These are phyloP conservation scores for Regulus satrapa DNA, from an alignment of 2,113 vertebrate species.

Conservation along the genomic window DNA sequence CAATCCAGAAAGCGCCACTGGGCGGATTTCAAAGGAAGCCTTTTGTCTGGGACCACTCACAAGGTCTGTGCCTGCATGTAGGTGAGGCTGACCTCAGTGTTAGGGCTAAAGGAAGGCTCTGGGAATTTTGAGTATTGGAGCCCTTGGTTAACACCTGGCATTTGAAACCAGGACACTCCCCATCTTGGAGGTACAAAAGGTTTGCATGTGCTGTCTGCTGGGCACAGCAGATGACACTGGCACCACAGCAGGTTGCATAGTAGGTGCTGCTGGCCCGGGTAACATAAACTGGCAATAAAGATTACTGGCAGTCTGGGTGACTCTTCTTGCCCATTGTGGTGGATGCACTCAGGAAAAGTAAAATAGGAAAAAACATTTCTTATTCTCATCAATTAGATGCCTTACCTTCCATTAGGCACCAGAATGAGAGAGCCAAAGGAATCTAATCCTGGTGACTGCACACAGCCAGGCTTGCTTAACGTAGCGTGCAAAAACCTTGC, in stretches of 20 bases:
- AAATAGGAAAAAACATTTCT: accelerated
- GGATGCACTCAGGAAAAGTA: not conserved
- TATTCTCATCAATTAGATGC: not conserved
- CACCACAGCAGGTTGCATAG: not conserved
- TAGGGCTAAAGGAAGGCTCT: not conserved
- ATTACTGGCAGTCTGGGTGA: not conserved
- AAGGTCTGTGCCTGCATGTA: accelerated
- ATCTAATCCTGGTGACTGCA: not conserved
- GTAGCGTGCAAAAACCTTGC: not conserved
- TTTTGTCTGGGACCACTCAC: not conserved
- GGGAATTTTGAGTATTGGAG: not conserved
- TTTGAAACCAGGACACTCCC: not conserved
- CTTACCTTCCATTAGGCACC: not conserved
- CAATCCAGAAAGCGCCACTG: accelerated
- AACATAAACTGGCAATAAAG: not conserved
- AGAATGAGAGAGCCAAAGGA: not conserved
- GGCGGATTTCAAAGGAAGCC: not conserved
- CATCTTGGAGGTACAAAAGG: not conserved
- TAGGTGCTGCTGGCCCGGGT: not conserved
- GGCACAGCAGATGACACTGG: accelerated
- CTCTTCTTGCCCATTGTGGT: not conserved
- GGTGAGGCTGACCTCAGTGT: not conserved
- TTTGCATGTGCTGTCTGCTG: not conserved
- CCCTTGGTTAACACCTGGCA: not conserved
- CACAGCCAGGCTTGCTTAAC: not conserved